phyloP scores from a whole-genome alignment of 2,797 vertebrate species.

The Lithobates pipiens region DNA sequence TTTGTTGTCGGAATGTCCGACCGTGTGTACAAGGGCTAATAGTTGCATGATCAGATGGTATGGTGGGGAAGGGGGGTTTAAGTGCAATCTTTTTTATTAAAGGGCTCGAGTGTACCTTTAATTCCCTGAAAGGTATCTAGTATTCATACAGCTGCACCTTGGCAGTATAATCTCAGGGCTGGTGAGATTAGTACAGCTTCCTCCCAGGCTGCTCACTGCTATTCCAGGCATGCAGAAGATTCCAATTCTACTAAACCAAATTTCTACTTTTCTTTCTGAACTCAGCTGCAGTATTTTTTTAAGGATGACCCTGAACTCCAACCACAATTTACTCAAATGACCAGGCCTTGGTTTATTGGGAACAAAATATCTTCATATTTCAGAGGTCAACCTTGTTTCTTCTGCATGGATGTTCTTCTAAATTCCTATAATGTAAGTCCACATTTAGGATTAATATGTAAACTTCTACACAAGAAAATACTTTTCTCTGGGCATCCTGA shows the following conservation, averaged over 20 bases:
- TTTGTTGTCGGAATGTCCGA: too few relatives aligned
- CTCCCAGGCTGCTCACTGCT: constrained; percentile 17
- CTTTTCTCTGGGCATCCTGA: constrained; percentile 36
- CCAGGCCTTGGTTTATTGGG: neutral
- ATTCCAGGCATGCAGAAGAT: constrained; percentile 11
- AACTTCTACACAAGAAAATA: constrained; percentile 34
- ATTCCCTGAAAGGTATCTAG: constrained; percentile 3
- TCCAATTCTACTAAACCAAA: neutral
- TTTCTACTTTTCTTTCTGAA: neutral
- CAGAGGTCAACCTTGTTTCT: neutral
- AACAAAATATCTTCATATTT: neutral
- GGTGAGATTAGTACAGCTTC: constrained; percentile 27
- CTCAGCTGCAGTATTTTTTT: neutral
- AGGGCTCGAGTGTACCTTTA: neutral
- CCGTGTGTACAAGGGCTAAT: too few relatives aligned
- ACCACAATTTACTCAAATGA: constrained; percentile 25
- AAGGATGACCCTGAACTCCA: neutral
- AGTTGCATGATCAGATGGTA: too few relatives aligned
- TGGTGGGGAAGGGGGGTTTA: too few relatives aligned
- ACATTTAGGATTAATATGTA: neutral
- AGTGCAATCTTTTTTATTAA: too few relatives aligned
- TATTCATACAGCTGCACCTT: neutral
- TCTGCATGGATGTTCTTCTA: neutral
- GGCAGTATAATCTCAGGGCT: constrained; percentile 10
- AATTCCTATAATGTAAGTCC: neutral